Evolutionary conservation across 37 sponge, comb jelly and placozoan species (phyloP), one percentile per base, ranked within the genome.

Genomic region (Ephydatia muelleri): DNA sequence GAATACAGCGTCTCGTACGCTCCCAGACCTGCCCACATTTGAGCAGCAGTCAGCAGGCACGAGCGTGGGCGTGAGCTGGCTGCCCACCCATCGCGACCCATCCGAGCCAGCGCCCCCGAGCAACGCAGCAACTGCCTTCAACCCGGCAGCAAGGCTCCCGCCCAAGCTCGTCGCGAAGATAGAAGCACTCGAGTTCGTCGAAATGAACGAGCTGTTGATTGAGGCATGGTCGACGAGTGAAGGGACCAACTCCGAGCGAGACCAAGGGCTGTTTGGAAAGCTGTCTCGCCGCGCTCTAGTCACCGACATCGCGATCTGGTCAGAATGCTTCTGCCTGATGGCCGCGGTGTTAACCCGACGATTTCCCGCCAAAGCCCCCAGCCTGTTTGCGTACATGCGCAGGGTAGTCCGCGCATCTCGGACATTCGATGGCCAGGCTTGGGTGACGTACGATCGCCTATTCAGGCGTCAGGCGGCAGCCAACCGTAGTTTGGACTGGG

Each of bases 401-500:
- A 4, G 70, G 12, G 30, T 69, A 5, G 70, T 30, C 5, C 28
- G 70, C 28, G 70, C 70, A 31, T 27, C 70, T 69, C 70, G 70
- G 30, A 69, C 5, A 12, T 69, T 31, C 12, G 30, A 30, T 69
- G 70, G 12, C 30, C 12, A 27, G 29, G 34, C 67, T 5, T 80
- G 81, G 75, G 82, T 81, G 11, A 77, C 47, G 0, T 87, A 87
- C 57, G 83, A 88, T 57, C 28, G 4, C 14, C 38, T 34, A 49
- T 82, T 70, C 23, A 30, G 83, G 0, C 28, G 82, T 5, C 48
- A 77, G 31, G 88, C 83, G 0, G 65, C 34, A 30, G 43, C 25
- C 2, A 77, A 25, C 9, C 37, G 69, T 9, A 67, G 35, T 23
- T 77, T 87, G 35, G 70, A 87, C 70, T 87, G 88, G 88, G 34